phyloP scores from a whole-genome alignment of 2,888 invertebrate genomes.

The Adela reaumurella region DNA sequence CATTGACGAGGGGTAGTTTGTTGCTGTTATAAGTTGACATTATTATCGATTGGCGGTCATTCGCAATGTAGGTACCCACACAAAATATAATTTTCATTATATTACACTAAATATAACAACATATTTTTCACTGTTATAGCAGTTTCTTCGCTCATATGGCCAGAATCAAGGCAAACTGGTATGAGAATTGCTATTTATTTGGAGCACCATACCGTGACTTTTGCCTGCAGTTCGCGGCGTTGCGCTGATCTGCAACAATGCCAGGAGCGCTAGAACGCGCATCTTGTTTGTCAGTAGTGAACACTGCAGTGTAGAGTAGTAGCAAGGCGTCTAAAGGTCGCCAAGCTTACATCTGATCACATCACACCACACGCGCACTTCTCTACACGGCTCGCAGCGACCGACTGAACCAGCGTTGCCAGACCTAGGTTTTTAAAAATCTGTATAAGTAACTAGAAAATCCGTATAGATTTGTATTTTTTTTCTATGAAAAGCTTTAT shows the following conservation, averaged over 20 bases:
- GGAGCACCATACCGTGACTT: background rate
- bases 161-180: too few relatives aligned
- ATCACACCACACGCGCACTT: background rate
- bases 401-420: background rate
- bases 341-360: background rate
- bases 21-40: background rate
- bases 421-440: background rate
- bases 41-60: background rate
- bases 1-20: too few relatives aligned
- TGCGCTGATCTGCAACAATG: background rate
- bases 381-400: background rate
- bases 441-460: too few relatives aligned
- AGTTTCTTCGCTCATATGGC: too few relatives aligned
- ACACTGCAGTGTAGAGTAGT: background rate
- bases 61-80: constrained; percentile 1
- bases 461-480: too few relatives aligned
- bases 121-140: too few relatives aligned
- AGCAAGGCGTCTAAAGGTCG: background rate
- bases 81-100: constrained; percentile 2
- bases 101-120: too few relatives aligned
- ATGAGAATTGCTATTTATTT: too few relatives aligned
- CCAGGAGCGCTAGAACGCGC: background rate
- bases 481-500: too few relatives aligned
- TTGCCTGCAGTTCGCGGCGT: background rate
- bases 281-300: background rate